These are phyloP conservation scores for Halocynthia roretzi DNA, from an alignment of 23 tunicate species.

Conservation along the genomic window DNA sequence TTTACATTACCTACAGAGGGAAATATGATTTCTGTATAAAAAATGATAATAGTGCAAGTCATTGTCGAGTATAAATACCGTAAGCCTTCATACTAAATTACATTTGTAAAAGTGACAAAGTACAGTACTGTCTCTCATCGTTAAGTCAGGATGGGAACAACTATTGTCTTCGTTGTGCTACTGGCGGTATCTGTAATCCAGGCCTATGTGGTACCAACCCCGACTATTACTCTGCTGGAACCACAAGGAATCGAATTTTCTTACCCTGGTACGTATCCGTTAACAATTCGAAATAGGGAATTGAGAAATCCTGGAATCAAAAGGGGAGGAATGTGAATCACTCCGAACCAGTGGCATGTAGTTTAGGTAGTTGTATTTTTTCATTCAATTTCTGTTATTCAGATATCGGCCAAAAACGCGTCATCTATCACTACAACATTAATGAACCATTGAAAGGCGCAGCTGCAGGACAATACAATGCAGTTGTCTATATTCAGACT, in stretches of 20 bases:
- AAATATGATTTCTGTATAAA: no score
- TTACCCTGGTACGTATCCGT: constrained; percentile 43
- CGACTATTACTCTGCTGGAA: constrained; percentile 35
- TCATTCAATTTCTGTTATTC: neutral
- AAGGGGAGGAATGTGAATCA: no score
- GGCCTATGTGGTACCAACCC: constrained; percentile 44
- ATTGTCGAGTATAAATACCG: no score
- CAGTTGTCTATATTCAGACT: constrained; percentile 26
- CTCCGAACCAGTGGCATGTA: no score
- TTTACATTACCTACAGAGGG: no score
- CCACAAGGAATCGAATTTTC: constrained; percentile 48
- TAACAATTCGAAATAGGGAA: no score
- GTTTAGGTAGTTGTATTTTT: neutral
- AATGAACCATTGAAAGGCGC: constrained; percentile 49
- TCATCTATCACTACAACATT: constrained; percentile 65
- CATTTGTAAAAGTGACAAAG: no score
- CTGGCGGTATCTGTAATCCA: neutral
- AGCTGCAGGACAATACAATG: constrained; percentile 50
- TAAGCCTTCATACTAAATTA: no score
- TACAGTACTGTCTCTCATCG: no score
- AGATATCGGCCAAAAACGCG: constrained; percentile 34
- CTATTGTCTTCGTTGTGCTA: neutral
- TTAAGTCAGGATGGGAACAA: no score
- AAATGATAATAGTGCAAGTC: no score
- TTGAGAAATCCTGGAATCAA: no score